Percentiles rank a stretch among this genome's conserved stretches.
phyloP scores from a whole-genome alignment of 2,797 vertebrate genomes.

The Premnoplex brunnescens region DNA sequence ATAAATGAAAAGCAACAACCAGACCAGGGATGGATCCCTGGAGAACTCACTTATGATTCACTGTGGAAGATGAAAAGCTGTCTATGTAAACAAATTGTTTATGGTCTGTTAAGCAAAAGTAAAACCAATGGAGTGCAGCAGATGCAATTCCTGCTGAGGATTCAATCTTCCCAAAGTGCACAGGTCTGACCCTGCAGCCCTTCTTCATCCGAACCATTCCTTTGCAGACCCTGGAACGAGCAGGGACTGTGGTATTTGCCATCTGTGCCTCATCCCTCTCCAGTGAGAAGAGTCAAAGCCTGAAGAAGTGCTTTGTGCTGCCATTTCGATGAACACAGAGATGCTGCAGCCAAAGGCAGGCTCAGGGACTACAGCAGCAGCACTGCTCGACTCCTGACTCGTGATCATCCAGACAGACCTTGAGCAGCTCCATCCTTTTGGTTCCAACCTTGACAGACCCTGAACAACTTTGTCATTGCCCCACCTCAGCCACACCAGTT shows the following conservation, averaged over 20 bases:
- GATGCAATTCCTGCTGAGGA: conserved; percentile 50
- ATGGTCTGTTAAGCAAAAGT: conserved; percentile 59
- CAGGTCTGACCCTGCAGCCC: not conserved
- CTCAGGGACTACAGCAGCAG: not conserved
- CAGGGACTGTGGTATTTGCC: not conserved
- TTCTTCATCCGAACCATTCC: not conserved
- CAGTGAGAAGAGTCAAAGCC: not conserved
- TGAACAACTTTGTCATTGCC: too few species aligned
- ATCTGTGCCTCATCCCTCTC: not conserved
- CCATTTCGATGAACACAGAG: not conserved
- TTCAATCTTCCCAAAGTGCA: not conserved
- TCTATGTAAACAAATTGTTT: conserved; percentile 69
- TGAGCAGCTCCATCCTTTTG: fast-evolving
- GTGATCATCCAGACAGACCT: not conserved
- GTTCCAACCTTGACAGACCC: not conserved
- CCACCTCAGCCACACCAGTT: too few species aligned
- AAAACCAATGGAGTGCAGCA: conserved; percentile 37
- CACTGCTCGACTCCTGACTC: fast-evolving
- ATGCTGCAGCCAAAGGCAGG: not conserved
- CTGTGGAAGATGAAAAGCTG: conserved; percentile 52
- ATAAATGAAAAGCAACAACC: conserved; percentile 44
- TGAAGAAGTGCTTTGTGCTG: not conserved
- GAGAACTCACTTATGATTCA: conserved; percentile 19
- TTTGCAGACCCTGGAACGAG: not conserved
- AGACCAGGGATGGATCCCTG: conserved; percentile 39